Base-by-base conservation (phyloP, 2,888 invertebrate species). In the Drosophila parthenogenetica region DNA sequence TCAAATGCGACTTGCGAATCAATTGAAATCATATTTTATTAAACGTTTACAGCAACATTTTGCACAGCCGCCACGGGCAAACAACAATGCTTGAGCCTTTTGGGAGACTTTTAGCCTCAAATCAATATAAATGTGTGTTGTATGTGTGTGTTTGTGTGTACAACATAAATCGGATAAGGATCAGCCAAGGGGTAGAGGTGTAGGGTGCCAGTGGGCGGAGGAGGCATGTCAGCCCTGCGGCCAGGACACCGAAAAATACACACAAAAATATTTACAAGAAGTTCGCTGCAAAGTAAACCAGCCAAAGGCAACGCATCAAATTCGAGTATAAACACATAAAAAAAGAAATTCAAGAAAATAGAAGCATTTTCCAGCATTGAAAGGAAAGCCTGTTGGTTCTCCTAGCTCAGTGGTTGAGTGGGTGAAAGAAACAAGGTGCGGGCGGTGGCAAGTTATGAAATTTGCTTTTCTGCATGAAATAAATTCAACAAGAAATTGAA, bases 11-110 rank as follows among this genome's bases (percentile, higher is more conserved):
- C 73, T 83, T 72, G 82, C 73, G 81, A 83, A 77, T 87, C 83
- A 87, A 83, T 84, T 86, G 81, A 81, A 83, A 83, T 84, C 81
- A 83, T 83, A 83, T 84, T 83, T 83, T 83, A 87, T 83, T 83
- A 83, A 83, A 83, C 87, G 84, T 83, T 83, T 84, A 86, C 77
- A 70, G 81, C 71, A 75, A 79, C 81, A 83, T 87, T 83, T 84
- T 60, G 69, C 81, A 75, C 87, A 86, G 81, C 80, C 83, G 83
- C 81, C 70, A 70, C 65, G 48, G 73, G 69, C 66, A 66, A 72
- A 69, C 78, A 71, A 77, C 73, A 55, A 55, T 48, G 48, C 68
- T 64, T 25, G 13, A 25, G 58, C 58, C 76, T 29, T 55, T 39
- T 46, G 40, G 59, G 63, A 58, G 37, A 42, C 45, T 54, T 45